Conservation (phyloP, 2,797 vertebrate genomes). For the Sebastes matsubarae region DNA sequence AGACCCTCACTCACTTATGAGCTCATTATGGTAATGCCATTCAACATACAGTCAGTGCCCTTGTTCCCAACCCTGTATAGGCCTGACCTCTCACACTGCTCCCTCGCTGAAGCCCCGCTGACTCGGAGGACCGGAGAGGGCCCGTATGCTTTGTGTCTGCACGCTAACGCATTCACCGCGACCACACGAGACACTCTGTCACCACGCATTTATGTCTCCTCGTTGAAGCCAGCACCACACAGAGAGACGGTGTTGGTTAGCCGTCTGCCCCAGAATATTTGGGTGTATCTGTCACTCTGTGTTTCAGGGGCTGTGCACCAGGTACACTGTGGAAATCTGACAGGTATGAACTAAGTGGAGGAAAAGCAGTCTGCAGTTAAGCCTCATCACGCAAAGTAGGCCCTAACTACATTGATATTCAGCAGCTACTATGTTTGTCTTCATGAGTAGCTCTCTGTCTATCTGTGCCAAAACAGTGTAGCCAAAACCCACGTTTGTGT, state of each 20-base stretch:
- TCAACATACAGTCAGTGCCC: constrained; percentile 43
- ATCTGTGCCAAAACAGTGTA: not conserved
- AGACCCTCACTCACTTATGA: constrained; percentile 19
- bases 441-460: not conserved
- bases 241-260: constrained; percentile 15
- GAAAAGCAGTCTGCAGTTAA: not conserved
- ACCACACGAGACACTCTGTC: constrained; percentile 62
- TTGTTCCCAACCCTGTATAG: constrained; percentile 41
- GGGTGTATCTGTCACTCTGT: constrained; percentile 1
- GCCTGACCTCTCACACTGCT: constrained; percentile 47
- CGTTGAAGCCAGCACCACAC: constrained; percentile 38
- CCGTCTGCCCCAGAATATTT: not conserved
- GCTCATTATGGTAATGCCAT: constrained; percentile 52
- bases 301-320: constrained; percentile 7
- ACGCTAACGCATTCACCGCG: constrained; percentile 39
- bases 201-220: constrained; percentile 54
- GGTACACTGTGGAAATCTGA: constrained; percentile 14
- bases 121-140: constrained; percentile 38
- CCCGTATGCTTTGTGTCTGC: constrained; percentile 66
- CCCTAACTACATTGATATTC: not conserved
- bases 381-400: not conserved
- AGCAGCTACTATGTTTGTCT: constrained; percentile 14
- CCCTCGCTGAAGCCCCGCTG: constrained; percentile 36
- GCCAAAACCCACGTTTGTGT: constrained; percentile 5
- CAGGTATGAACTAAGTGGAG: not conserved